phyloP scores from a whole-genome alignment of 2,797 vertebrate species.

The Cossypha polioptera region DNA sequence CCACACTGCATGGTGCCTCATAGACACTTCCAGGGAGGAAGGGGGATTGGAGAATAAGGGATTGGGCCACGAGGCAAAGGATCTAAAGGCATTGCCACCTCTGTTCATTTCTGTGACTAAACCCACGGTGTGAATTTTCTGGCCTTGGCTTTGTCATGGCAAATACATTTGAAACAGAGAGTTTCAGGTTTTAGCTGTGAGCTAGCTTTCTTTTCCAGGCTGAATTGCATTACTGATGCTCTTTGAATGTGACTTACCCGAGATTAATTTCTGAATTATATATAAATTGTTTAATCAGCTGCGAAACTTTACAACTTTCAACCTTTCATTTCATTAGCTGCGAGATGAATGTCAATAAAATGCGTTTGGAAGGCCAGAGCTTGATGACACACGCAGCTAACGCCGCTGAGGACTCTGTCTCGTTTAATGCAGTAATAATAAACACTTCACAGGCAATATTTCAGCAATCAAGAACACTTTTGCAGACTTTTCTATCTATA shows the following conservation, averaged over 20 bases:
- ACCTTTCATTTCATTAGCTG: conserved; percentile 55
- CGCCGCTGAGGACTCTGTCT: neutral
- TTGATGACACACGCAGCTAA: conserved; percentile 44
- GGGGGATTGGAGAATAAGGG: neutral
- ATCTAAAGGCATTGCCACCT: neutral
- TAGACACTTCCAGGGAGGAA: neutral
- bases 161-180: neutral
- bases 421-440: conserved; percentile 56
- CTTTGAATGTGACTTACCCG: neutral
- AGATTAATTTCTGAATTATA: conserved; percentile 53
- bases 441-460: conserved; percentile 58
- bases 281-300: conserved; percentile 62
- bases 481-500: conserved; percentile 46
- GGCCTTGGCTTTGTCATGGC: neutral
- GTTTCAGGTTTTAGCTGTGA: neutral
- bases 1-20: accelerated
- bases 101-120: neutral
- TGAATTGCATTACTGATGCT: neutral
- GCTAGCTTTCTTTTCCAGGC: neutral
- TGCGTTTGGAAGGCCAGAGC: conserved; percentile 21
- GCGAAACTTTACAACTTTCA: conserved; percentile 41
- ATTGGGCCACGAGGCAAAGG: neutral
- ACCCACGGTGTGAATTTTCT: accelerated
- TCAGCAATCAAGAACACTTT: conserved; percentile 48
- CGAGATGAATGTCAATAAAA: conserved; percentile 43